Conservation (phyloP, 2,113 vertebrate species). For the Limnothrissa miodon region DNA sequence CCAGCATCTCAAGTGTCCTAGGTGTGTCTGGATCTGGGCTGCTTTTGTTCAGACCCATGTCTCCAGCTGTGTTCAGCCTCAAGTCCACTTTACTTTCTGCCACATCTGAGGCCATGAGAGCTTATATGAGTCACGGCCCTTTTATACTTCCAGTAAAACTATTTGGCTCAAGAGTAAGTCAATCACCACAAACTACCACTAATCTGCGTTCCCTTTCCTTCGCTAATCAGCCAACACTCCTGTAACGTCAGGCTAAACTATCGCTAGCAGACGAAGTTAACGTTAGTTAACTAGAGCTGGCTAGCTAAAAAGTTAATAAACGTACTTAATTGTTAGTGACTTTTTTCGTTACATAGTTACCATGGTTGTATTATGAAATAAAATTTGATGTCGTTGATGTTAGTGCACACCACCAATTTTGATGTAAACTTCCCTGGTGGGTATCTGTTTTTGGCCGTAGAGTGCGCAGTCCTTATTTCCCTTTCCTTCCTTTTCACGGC, state of each 20-base stretch:
- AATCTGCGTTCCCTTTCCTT: slow-evolving; percentile 17
- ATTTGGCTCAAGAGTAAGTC: neutral
- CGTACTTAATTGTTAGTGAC: neutral
- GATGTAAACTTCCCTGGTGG: neutral
- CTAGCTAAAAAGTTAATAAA: neutral
- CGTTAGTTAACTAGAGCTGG: neutral
- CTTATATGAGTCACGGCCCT: slow-evolving; percentile 17
- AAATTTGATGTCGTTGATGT: neutral
- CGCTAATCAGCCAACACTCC: neutral
- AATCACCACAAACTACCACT: slow-evolving; percentile 18
- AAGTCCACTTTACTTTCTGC: slow-evolving; percentile 55
- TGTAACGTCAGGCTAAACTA: neutral
- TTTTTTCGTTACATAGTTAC: neutral
- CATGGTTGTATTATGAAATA: neutral
- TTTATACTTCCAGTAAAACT: slow-evolving; percentile 4
- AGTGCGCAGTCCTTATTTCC: slow-evolving; percentile 47
- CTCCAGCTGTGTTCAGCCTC: slow-evolving; percentile 46
- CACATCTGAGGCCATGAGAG: slow-evolving; percentile 67
- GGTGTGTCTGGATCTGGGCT: slow-evolving; percentile 62
- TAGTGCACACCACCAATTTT: neutral
- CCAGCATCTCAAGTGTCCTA: slow-evolving; percentile 50
- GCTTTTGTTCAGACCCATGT: slow-evolving; percentile 60
- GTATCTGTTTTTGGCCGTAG: slow-evolving; percentile 38
- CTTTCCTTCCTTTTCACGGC: slow-evolving; percentile 52
- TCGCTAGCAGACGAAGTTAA: neutral